Percentiles rank a stretch among this genome's conserved stretches.
Evolutionary conservation across 2,888 invertebrate species (phyloP).

Genomic region (Xestia ashworthii): DNA sequence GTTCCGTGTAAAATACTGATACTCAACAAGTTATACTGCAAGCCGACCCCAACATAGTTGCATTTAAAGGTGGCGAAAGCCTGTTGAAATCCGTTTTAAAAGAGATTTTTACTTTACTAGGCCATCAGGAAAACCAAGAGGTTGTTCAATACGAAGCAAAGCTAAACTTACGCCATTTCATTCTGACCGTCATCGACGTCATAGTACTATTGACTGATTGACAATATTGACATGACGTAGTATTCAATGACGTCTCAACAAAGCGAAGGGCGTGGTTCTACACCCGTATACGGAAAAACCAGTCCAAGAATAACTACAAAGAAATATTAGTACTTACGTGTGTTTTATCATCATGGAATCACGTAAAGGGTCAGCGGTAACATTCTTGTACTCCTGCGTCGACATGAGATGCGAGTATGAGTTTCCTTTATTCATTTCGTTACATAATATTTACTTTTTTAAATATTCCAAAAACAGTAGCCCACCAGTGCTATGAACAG

Average conservation of each 20-base stretch:
- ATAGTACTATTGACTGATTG: not conserved
- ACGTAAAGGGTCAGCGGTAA: not conserved
- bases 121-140: not conserved
- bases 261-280: not conserved
- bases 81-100: not conserved
- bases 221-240: conserved; percentile 17
- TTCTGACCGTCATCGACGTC: not conserved
- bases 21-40: too few species aligned
- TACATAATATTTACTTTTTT: too few species aligned
- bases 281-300: conserved; percentile 4
- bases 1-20: too few species aligned
- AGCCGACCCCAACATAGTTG: too few species aligned
- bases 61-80: not conserved
- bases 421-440: not conserved
- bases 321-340: conserved; percentile 29
- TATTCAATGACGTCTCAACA: conserved; percentile 3
- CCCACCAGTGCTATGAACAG: too few species aligned
- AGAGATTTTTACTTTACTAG: not conserved
- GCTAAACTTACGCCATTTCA: not conserved
- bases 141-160: not conserved
- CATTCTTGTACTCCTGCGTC: not conserved
- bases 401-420: not conserved
- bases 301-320: conserved; percentile 4
- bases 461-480: too few species aligned
- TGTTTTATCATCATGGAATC: conserved; percentile 9